Base-by-base conservation (phyloP, 2,113 vertebrate species). In the Pagrus major region DNA sequence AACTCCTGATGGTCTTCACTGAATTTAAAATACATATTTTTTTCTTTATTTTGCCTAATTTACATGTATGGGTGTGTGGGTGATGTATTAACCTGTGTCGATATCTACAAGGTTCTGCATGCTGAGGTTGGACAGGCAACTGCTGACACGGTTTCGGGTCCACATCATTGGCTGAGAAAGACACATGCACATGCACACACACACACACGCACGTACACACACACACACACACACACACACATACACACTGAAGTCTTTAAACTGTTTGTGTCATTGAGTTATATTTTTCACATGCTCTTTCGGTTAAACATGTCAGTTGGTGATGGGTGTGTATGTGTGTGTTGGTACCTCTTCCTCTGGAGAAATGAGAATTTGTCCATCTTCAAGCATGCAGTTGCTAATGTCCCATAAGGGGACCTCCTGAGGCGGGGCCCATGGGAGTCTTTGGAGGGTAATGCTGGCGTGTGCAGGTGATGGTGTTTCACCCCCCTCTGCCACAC, bases 381-480 rank as follows among this genome's bases (percentile, higher is more conserved):
- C 96, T 3, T 96, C 91, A 35, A 98, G 91, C 0, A 91, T 64
- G 71, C 97, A 97, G 86, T 87, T 94, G 80, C 90, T 94, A 2
- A 99, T 96, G 67, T 98, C 96, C 98, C 97, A 99, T n/a, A 98
- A 82, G 0, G 94, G 95, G 29, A 93, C 91, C 0, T 96, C 92
- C 0, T 95, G 94, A 12, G 88, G 71, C 0, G 94, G 94, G 2
- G 80, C 90, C 91, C 94, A 91, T 0, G 90, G 92, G 3, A 91
- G 84, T 0, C 87, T 78, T 4, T 71, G 70, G 25, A 90, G 49
- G n/a, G 56, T 18, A 47, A 78, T 51, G 14, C 42, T 21, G 23
- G 29, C 37, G 5, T 58, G 25, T 21, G 0, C 49, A 16, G 51
- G 80, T 44, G 63, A 6, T 70, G 27, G 27, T 3, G 7, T 0